phyloP scores from a whole-genome alignment of 2,888 invertebrate species.

The Zaprionus obscuricornis region DNA sequence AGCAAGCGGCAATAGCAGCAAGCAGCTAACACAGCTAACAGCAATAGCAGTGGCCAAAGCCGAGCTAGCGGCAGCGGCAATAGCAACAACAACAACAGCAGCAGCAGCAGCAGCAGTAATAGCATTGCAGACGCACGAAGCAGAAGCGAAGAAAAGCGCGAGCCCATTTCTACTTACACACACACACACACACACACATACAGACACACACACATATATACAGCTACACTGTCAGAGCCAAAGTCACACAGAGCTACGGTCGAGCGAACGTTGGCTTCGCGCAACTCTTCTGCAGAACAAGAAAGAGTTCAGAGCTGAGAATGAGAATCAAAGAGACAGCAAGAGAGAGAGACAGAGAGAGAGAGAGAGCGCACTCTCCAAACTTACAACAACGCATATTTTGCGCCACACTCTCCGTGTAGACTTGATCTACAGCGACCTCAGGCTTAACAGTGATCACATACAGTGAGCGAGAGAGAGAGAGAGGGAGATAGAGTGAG shows the following conservation, averaged over 20 bases:
- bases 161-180: conserved; percentile 69
- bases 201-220: conserved; percentile 2
- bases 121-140: conserved; percentile 58
- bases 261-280: conserved; percentile 33
- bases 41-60: conserved; percentile 11
- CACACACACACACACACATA: conserved; percentile 24
- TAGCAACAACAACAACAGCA: conserved; percentile 6
- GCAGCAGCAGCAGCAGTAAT: conserved; percentile 4
- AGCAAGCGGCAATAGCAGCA: conserved; percentile 16
- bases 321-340: conserved; percentile 1
- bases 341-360: neutral
- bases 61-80: conserved; percentile 18
- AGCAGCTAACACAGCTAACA: conserved; percentile 21
- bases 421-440: conserved; percentile 44
- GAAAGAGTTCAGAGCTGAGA: conserved; percentile 47
- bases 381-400: conserved; percentile 45
- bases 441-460: conserved; percentile 38
- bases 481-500: conserved; percentile 1
- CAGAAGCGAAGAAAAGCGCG: conserved; percentile 61
- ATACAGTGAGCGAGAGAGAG: neutral
- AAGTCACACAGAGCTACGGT: conserved; percentile 37
- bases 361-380: conserved; percentile 53
- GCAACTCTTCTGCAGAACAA: conserved; percentile 51
- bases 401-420: conserved; percentile 35
- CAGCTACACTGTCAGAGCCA: too few species aligned